Base-by-base conservation (phyloP, 37 sponge, comb jelly and placozoan species). In the Cladorhizidae sp. region DNA sequence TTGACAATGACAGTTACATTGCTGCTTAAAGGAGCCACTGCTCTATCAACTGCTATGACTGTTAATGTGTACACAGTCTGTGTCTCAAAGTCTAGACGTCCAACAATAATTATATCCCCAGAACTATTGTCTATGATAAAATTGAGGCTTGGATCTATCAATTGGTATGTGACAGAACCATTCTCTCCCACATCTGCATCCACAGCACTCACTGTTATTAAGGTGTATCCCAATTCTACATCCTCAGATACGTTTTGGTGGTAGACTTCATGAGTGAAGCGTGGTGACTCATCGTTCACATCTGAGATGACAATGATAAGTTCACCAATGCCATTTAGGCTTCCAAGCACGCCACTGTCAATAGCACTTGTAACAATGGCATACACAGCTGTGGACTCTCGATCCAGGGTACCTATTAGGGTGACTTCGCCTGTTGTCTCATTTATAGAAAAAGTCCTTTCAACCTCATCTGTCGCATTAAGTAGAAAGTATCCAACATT, bases 251-350 rank as follows among this genome's bases (percentile, higher is more conserved):
- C 67, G 29, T 61, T 26, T 8, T 40, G 67, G 2, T 28, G 7
- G 68, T 77, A 84, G 3, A 32, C n/a, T 0, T 41, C 70, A 29
- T 57, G 28, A 3, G 22, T n/a, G 70, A 93, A 93, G 6, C 52
- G 21, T 52, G 94, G 94, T 6, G 56, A 32, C 21, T 90, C 62
- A 63, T 86, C 87, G 75, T 93, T 93, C 29, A 83, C 72, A 28
- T 83, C 86, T 23, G 67, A 45, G 29, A 93, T 78, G 18, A 1
- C 37, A 2, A 94, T 69, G n/a, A 68, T n/a, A n/a, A 94, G 85
- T 51, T 84, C 85, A 31, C 82, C 78, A 57, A 82, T 36, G 2
- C 83, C 80, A 21, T 26, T 54, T 8, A 57, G 69, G 32, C 38
- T 29, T 3, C 43, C 33, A 2, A 80, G 57, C 43, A 49, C 3